Percentiles rank a stretch among this genome's conserved stretches.
Conservation (phyloP, 2,113 vertebrate genomes). For the Corvus hawaiiensis region DNA sequence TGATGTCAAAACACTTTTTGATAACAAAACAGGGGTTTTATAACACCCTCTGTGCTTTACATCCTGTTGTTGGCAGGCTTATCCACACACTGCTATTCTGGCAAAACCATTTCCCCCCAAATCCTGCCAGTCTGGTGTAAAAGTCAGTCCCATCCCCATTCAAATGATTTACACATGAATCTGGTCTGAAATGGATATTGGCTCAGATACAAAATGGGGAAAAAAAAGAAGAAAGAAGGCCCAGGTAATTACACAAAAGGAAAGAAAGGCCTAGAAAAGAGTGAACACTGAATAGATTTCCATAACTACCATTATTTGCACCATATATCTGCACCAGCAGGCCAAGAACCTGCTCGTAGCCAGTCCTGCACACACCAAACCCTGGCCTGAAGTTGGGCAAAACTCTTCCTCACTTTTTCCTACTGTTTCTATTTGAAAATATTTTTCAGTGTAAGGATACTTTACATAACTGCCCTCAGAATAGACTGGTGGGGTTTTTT, state of each 20-base stretch:
- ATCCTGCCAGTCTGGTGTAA: not conserved
- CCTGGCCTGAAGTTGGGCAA: not conserved
- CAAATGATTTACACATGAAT: not conserved
- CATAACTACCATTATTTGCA: not conserved
- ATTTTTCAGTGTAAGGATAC: not conserved
- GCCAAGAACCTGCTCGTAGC: rapidly evolving
- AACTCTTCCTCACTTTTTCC: not conserved
- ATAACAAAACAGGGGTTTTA: not conserved
- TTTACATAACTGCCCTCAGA: slow-evolving; percentile 28
- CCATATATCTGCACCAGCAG: not conserved
- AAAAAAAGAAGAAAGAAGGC: not conserved
- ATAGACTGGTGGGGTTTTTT: not conserved
- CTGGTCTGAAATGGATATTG: not conserved
- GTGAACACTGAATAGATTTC: not conserved
- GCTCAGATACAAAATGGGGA: not conserved
- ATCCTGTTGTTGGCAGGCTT: not conserved
- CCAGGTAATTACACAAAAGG: not conserved
- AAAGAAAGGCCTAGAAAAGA: not conserved
- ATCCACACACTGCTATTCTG: not conserved
- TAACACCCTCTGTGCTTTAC: not conserved
- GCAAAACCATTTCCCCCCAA: not conserved
- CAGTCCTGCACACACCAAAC: not conserved
- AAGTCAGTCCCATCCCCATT: not conserved
- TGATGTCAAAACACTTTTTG: not conserved
- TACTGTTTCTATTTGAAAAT: not conserved